A percentile compares a stretch with the other conserved stretches of the same genome.
These are phyloP conservation scores for Trachops cirrhosus DNA, from an alignment of 2,797 vertebrate species.

Conservation along the genomic window DNA sequence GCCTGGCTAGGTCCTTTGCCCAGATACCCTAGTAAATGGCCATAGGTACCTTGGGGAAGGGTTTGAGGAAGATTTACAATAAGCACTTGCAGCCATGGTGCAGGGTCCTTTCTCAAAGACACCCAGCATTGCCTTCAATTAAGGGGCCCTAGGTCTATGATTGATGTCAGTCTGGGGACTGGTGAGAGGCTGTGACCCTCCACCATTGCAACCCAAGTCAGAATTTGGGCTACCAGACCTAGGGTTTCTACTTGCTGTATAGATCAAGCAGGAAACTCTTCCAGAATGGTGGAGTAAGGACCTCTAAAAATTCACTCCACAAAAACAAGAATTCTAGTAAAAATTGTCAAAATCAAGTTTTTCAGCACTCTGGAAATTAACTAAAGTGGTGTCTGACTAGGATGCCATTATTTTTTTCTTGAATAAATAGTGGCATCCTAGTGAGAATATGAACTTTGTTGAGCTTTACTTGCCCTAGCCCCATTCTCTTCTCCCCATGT, in stretches of 20 bases:
- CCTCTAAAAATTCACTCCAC: not conserved
- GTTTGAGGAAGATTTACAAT: not conserved
- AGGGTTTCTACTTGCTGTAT: not conserved
- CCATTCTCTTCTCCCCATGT: not conserved
- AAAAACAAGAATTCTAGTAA: not conserved
- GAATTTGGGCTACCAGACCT: not conserved
- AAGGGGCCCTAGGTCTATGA: not conserved
- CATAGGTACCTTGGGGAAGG: not conserved
- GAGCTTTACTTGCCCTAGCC: not conserved
- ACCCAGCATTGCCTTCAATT: not conserved
- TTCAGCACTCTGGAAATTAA: conserved; percentile 10
- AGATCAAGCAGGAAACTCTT: not conserved
- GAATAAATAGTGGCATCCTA: not conserved
- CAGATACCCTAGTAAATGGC: not conserved
- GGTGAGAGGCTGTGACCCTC: not conserved
- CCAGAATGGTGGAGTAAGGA: not conserved
- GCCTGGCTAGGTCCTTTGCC: not conserved
- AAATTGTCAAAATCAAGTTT: not conserved
- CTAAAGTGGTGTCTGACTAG: not conserved
- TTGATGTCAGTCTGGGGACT: not conserved
- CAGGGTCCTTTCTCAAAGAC: not conserved
- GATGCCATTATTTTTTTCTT: no score
- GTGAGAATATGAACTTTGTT: not conserved
- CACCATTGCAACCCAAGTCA: not conserved
- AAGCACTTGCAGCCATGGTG: not conserved